Percentiles rank a stretch among this genome's conserved stretches.
These are phyloP conservation scores for Camponotus pennsylvanicus DNA, from an alignment of 1,140 invertebrate species.

Conservation along the genomic window DNA sequence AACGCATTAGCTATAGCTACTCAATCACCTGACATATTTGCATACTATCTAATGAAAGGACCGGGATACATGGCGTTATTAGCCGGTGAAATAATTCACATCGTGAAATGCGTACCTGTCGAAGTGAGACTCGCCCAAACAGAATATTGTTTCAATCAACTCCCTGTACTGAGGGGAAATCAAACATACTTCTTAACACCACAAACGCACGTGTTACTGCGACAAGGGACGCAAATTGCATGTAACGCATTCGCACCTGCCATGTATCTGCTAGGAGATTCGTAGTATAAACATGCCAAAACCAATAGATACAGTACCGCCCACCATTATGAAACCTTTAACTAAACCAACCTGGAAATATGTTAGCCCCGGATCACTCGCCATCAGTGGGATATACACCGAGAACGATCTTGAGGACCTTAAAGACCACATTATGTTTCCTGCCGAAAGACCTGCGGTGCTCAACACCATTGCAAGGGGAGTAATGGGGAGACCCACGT, in stretches of 20 bases:
- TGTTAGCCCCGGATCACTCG: too few relatives aligned
- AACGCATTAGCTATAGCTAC: too few relatives aligned
- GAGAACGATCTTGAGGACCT: too few relatives aligned
- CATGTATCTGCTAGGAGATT: not conserved
- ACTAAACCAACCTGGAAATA: not conserved
- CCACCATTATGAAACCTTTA: not conserved
- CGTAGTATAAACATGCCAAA: too few relatives aligned
- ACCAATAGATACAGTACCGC: too few relatives aligned
- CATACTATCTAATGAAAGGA: not conserved
- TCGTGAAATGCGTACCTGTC: conserved; percentile 46
- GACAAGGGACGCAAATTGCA: not conserved
- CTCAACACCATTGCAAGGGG: too few relatives aligned
- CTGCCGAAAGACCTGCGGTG: too few relatives aligned
- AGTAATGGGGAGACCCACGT: too few relatives aligned
- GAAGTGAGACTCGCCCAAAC: not conserved
- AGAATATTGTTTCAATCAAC: conserved; percentile 39
- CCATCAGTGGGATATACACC: too few relatives aligned
- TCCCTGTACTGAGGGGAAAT: conserved; percentile 30
- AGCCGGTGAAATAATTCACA: conserved; percentile 42
- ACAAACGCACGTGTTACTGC: not conserved
- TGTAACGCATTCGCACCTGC: not conserved
- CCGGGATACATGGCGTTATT: conserved; percentile 54
- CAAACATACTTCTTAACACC: not conserved
- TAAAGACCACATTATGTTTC: too few relatives aligned
- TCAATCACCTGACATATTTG: not conserved